Percentiles rank a stretch among this genome's conserved stretches.
Conservation (phyloP, 2,113 vertebrate genomes). For the Corydoras sp. region DNA sequence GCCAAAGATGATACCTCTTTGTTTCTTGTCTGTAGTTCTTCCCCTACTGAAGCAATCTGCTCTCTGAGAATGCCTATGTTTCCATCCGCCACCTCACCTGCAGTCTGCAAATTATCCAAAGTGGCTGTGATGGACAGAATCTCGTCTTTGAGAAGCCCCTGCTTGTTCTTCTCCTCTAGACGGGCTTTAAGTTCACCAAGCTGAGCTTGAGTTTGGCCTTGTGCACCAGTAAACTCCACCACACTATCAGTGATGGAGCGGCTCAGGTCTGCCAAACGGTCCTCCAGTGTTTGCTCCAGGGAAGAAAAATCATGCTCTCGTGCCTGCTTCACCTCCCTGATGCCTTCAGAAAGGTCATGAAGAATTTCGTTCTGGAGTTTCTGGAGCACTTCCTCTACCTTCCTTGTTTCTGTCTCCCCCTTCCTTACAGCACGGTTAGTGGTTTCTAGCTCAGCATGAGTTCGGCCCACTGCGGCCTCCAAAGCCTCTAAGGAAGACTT, state of each 20-base stretch:
- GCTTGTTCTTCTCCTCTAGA: conserved; percentile 65
- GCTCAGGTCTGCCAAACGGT: conserved; percentile 83
- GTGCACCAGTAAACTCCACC: conserved; percentile 77
- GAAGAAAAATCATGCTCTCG: conserved; percentile 83
- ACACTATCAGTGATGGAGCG: conserved; percentile 84
- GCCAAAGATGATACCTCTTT: conserved; percentile 79
- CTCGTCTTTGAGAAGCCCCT: conserved; percentile 63
- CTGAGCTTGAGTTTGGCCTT: conserved; percentile 79
- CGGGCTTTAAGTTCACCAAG: conserved; percentile 75
- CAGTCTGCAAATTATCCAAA: conserved; percentile 68
- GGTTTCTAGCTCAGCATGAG: conserved; percentile 75
- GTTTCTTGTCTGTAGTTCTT: conserved; percentile 84
- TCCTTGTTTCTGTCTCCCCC: conserved; percentile 77
- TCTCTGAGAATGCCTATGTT: conserved; percentile 67
- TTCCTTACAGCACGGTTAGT: conserved; percentile 70
- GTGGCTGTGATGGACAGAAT: conserved; percentile 65
- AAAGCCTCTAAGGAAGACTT: conserved; percentile 69
- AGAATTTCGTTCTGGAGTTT: conserved; percentile 88
- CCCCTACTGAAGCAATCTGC: conserved; percentile 74
- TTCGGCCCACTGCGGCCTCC: conserved; percentile 72
- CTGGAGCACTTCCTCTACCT: conserved; percentile 84
- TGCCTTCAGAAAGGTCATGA: conserved; percentile 80
- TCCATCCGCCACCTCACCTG: conserved; percentile 60
- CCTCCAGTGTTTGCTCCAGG: conserved; percentile 84
- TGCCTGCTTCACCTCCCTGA: conserved; percentile 84